Evolutionary conservation across 53 echinoderm and acorn worm genomes (phyloP).

Genomic region (Temnopleurus reevesii): DNA sequence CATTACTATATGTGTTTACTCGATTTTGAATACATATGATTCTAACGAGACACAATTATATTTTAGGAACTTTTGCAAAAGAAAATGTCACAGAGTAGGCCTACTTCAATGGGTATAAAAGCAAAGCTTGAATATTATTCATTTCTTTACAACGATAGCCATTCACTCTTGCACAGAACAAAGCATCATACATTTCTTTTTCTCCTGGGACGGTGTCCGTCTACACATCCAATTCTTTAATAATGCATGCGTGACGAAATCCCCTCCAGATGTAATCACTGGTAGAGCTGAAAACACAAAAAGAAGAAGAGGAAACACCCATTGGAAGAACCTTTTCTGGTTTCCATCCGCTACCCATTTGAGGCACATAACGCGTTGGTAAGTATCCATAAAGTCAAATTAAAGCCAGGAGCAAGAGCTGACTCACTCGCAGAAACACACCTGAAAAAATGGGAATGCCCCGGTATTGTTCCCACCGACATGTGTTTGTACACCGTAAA

Average conservation of each 20-base stretch:
- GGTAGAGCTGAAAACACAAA: conserved; percentile 23
- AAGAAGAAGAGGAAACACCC: neutral
- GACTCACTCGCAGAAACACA: conserved; percentile 11
- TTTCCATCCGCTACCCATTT: neutral
- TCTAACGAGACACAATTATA: too few species aligned
- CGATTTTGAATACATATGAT: too few species aligned
- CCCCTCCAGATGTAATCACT: conserved; percentile 3
- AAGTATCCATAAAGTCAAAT: conserved; percentile 42
- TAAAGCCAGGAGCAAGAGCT: conserved; percentile 21
- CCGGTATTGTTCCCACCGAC: neutral
- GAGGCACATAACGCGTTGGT: conserved; percentile 13
- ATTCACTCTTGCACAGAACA: neutral
- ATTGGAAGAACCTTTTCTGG: neutral
- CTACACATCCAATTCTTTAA: neutral
- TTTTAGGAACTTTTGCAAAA: too few species aligned
- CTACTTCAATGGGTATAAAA: too few species aligned
- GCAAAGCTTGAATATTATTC: too few species aligned
- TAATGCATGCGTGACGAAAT: neutral
- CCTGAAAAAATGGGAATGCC: neutral
- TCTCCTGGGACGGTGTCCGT: neutral
- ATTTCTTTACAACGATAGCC: neutral
- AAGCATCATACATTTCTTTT: neutral
- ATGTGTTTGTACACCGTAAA: too few species aligned
- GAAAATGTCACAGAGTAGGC: too few species aligned
- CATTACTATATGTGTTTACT: too few species aligned